A percentile compares a stretch with the other conserved stretches of the same genome.
These are phyloP conservation scores for Teinopalpus imperialis DNA, from an alignment of 2,888 invertebrate species.

Conservation along the genomic window DNA sequence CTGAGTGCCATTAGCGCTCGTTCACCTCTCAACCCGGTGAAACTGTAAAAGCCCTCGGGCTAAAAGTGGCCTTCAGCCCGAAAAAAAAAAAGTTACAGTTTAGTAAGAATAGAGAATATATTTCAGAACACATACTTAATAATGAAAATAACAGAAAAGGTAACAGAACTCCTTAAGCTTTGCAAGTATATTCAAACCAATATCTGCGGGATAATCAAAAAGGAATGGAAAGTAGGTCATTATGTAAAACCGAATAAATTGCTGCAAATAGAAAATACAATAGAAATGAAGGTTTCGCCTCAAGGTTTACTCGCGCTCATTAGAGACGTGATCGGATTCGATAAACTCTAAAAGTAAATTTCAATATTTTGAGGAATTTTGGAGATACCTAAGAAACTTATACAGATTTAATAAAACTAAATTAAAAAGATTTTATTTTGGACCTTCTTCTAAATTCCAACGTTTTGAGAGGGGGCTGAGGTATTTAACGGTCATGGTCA, in stretches of 20 bases:
- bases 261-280: slow-evolving; percentile 24
- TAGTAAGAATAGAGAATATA: no score
- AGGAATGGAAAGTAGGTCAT: slow-evolving; percentile 22
- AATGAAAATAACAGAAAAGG: not conserved
- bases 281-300: slow-evolving; percentile 28
- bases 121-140: no score
- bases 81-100: no score
- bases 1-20: no score
- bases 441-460: no score
- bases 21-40: no score
- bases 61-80: no score
- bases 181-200: slow-evolving; percentile 7
- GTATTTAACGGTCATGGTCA: no score
- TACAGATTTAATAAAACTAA: not conserved
- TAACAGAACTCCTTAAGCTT: not conserved
- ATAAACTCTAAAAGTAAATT: slow-evolving; percentile 31
- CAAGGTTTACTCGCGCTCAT: slow-evolving; percentile 37
- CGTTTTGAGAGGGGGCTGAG: no score
- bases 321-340: slow-evolving; percentile 46
- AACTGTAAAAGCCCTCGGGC: no score
- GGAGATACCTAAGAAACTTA: not conserved
- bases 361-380: slow-evolving; percentile 34
- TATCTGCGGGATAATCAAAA: slow-evolving; percentile 19
- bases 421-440: no score
- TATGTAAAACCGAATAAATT: slow-evolving; percentile 23